A percentile compares a stretch with the other conserved stretches of the same genome.
Evolutionary conservation across 1,140 invertebrate species (phyloP).

Genomic region (Copidosoma floridanum): DNA sequence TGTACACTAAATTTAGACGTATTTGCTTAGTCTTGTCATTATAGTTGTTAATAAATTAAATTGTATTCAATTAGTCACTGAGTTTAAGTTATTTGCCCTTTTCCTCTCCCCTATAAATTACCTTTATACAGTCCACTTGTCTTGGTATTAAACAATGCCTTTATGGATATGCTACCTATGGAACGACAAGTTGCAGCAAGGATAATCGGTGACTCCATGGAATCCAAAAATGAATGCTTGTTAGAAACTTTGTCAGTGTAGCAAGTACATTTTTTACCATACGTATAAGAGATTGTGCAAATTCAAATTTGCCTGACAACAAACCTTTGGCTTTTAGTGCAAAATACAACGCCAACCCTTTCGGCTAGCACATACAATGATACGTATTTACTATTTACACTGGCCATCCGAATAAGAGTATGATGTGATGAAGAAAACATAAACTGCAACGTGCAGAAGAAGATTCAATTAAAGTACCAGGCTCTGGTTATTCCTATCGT

Average conservation of each 20-base stretch:
- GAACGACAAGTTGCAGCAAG: conserved; percentile 92
- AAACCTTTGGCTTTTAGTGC: conserved; percentile 63
- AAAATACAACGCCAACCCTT: conserved; percentile 83
- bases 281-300: no score
- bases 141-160: no score
- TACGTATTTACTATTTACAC: conserved; percentile 84
- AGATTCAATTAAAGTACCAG: conserved; percentile 93
- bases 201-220: conserved; percentile 82
- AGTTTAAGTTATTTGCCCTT: no score
- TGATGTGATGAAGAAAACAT: conserved; percentile 72
- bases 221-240: conserved; percentile 91
- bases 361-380: conserved; percentile 97
- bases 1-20: no score
- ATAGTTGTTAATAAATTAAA: no score
- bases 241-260: conserved; percentile 85
- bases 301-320: no score
- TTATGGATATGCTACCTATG: conserved; percentile 77
- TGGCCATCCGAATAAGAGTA: conserved; percentile 70
- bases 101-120: no score
- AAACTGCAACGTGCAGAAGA: conserved; percentile 81
- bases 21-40: no score
- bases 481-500: conserved; percentile 92
- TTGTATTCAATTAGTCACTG: no score
- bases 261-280: conserved; percentile 63
- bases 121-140: no score